phyloP scores from a whole-genome alignment of 2,113 vertebrate genomes.

The Spheniscus mendiculus region DNA sequence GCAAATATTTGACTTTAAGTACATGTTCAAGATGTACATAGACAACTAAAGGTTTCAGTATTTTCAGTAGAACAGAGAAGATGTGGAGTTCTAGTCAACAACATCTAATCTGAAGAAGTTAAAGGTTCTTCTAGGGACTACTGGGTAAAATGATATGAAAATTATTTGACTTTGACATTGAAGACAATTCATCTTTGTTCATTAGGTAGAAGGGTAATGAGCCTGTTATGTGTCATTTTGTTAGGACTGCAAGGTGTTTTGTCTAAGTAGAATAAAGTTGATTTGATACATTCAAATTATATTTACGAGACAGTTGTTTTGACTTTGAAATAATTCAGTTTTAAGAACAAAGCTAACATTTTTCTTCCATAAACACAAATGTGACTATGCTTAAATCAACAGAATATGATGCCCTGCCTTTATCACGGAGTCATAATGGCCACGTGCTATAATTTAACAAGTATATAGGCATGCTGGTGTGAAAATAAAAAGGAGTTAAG shows the following conservation, averaged over 20 bases:
- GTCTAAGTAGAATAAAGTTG: neutral
- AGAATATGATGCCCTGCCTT: neutral
- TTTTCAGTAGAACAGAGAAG: neutral
- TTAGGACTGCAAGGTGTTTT: neutral
- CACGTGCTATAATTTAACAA: neutral
- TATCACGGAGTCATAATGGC: neutral
- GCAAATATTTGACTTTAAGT: neutral
- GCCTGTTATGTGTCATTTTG: neutral
- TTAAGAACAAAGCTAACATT: neutral
- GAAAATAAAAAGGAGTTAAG: neutral
- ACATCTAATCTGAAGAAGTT: neutral
- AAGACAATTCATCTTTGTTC: neutral
- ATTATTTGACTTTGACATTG: neutral
- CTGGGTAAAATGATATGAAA: neutral
- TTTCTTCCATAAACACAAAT: neutral
- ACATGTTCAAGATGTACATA: rapidly evolving
- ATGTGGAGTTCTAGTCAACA: neutral
- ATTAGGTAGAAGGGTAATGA: neutral
- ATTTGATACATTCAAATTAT: neutral
- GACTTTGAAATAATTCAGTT: neutral
- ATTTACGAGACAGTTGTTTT: neutral
- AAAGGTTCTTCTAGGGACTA: neutral
- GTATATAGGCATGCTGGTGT: neutral
- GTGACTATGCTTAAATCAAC: neutral
- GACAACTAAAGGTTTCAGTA: neutral